Evolutionary conservation across 1,140 invertebrate genomes (phyloP).

Genomic region (Lutraria rhynchaena): DNA sequence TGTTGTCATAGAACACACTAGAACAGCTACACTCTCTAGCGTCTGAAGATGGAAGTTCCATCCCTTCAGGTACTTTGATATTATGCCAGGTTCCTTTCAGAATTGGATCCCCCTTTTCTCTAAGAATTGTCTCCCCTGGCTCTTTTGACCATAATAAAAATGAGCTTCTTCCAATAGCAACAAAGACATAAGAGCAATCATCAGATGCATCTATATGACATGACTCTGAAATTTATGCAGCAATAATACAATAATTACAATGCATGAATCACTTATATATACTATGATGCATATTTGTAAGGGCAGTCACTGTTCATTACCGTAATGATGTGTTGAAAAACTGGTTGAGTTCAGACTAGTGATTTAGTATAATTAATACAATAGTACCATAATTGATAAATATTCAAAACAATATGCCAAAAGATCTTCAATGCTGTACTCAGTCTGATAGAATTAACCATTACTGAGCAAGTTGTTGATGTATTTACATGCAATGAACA

Average conservation of each 20-base stretch:
- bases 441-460: too few species aligned
- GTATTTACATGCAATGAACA: too few species aligned
- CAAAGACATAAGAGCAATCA: constrained; percentile 74
- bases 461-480: too few species aligned
- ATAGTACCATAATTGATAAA: too few species aligned
- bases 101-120: constrained; percentile 62
- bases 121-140: constrained; percentile 59
- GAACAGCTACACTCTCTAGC: constrained; percentile 69
- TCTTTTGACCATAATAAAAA: constrained; percentile 78
- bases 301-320: too few species aligned
- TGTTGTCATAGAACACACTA: constrained; percentile 72
- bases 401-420: too few species aligned
- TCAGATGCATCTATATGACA: constrained; percentile 70
- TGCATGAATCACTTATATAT: too few species aligned
- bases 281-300: too few species aligned
- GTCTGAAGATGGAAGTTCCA: constrained; percentile 65
- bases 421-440: neutral
- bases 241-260: constrained; percentile 1
- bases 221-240: constrained; percentile 67
- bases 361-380: too few species aligned
- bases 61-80: constrained; percentile 67
- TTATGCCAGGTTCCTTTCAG: constrained; percentile 75
- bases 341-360: too few species aligned
- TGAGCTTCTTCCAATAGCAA: constrained; percentile 66
- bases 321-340: too few species aligned